Percentiles rank a stretch among this genome's conserved stretches.
phyloP scores from a whole-genome alignment of 1,140 invertebrate species.

The Diabrotica undecimpunctata region DNA sequence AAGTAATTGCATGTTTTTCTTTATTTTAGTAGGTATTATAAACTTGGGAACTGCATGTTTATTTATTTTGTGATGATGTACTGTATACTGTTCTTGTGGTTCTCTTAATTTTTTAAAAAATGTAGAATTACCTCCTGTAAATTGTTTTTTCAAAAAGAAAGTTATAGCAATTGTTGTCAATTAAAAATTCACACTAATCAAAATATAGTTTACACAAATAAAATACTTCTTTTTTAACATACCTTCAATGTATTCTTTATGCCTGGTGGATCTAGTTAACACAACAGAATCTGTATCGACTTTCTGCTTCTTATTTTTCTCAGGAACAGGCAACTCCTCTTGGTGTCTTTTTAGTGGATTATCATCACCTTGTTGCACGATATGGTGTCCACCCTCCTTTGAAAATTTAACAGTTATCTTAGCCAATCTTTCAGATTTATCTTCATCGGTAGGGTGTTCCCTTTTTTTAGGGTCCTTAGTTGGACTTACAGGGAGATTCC shows the following conservation, averaged over 20 bases:
- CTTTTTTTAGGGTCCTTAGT: conserved; percentile 34
- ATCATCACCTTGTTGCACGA: conserved; percentile 37
- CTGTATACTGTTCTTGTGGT: no score
- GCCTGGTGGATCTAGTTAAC: conserved; percentile 7
- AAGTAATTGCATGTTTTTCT: no score
- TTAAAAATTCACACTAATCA: no score
- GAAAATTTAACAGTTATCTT: conserved; percentile 47
- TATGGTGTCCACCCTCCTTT: conserved; percentile 43
- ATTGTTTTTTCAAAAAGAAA: no score
- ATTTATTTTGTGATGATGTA: no score
- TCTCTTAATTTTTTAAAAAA: no score
- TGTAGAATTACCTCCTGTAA: no score
- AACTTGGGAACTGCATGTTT: no score
- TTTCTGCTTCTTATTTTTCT: conserved; percentile 25
- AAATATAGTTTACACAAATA: no score
- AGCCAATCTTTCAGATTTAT: conserved; percentile 42
- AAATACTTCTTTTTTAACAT: not conserved
- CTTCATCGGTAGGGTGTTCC: conserved; percentile 32
- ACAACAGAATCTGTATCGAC: conserved; percentile 8
- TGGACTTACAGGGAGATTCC: conserved; percentile 26
- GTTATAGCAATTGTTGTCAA: no score
- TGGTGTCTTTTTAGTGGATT: conserved; percentile 21
- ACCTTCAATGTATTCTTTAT: not conserved
- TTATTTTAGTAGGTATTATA: no score
- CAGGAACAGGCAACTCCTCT: conserved; percentile 20